A percentile compares a stretch with the other conserved stretches of the same genome.
phyloP scores from a whole-genome alignment of 2,113 vertebrate genomes.

The Sander lucioperca region DNA sequence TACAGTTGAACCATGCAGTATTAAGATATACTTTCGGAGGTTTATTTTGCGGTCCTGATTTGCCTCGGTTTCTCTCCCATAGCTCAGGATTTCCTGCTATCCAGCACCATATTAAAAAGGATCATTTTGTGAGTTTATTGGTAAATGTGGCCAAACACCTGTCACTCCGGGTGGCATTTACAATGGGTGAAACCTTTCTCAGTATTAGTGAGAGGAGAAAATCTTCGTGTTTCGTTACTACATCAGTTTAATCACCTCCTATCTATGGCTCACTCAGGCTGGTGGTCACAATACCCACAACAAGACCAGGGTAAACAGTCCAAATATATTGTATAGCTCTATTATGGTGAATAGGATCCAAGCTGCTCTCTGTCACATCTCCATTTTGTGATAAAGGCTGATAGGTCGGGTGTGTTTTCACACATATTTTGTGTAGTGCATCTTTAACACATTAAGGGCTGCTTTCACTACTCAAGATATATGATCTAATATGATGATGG shows the following conservation, averaged over 20 bases:
- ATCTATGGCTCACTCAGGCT: background rate
- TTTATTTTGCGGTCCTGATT: constrained; percentile 13
- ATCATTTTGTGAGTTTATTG: background rate
- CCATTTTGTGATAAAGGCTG: background rate
- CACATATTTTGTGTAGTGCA: background rate
- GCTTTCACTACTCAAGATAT: background rate
- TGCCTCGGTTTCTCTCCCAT: background rate
- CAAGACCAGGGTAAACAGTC: too few species aligned
- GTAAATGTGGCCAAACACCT: background rate
- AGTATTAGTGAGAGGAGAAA: background rate
- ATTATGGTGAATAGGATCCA: background rate
- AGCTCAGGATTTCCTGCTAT: constrained; percentile 32
- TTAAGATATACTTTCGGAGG: background rate
- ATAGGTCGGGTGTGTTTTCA: background rate
- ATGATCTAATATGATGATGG: background rate
- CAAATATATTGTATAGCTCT: background rate
- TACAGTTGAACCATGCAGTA: constrained; percentile 1
- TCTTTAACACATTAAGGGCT: background rate
- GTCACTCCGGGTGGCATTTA: background rate
- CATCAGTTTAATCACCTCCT: background rate
- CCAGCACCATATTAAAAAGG: background rate
- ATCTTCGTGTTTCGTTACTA: background rate
- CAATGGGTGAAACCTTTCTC: background rate
- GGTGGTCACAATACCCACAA: background rate
- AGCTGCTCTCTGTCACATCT: background rate